phyloP scores from a whole-genome alignment of 2,113 vertebrate species.

The Strix uralensis region DNA sequence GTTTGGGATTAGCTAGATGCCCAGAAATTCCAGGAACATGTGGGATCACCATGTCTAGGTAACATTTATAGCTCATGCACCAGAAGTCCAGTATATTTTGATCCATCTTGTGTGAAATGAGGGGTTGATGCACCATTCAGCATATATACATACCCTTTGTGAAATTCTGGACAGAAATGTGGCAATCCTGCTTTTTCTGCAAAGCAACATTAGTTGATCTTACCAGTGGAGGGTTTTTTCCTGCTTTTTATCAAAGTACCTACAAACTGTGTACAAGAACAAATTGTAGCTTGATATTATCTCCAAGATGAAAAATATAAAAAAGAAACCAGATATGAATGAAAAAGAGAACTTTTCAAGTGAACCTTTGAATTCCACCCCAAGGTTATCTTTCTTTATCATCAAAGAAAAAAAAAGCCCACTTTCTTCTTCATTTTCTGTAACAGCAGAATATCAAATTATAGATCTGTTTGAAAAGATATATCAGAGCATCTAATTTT shows the following conservation, averaged over 20 bases:
- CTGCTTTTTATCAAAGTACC: not conserved
- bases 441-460: not conserved
- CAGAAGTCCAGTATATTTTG: not conserved
- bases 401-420: not conserved
- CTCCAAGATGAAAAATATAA: not conserved
- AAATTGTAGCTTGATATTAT: not conserved
- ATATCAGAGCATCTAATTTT: not conserved
- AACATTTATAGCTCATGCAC: not conserved
- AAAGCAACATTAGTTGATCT: not conserved
- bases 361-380: not conserved
- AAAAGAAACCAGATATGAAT: not conserved
- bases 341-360: not conserved
- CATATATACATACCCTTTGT: not conserved
- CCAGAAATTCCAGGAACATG: not conserved
- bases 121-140: not conserved
- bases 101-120: not conserved
- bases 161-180: not conserved
- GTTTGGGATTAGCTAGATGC: not conserved
- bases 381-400: not conserved
- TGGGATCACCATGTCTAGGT: not conserved
- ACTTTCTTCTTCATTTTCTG: constrained; percentile 1
- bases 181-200: not conserved
- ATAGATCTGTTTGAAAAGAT: not conserved
- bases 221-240: not conserved
- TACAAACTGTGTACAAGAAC: not conserved